Percentiles rank a stretch among this genome's conserved stretches.
phyloP scores from a whole-genome alignment of 2,113 vertebrate genomes.

The Paedocypris sp. region DNA sequence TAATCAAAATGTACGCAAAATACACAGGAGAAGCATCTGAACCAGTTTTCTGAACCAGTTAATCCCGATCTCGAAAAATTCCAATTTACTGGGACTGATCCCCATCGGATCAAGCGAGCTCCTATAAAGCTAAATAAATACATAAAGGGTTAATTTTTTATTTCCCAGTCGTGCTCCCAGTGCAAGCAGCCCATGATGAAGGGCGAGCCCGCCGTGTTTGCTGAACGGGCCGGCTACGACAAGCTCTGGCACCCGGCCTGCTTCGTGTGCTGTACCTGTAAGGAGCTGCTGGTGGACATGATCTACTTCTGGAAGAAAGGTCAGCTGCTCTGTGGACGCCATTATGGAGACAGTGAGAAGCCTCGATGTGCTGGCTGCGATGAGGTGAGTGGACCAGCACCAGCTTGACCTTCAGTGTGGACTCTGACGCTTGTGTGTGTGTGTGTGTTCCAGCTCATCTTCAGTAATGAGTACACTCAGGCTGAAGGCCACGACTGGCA shows the following conservation, averaged over 20 bases:
- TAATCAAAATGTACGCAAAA: too few relatives aligned
- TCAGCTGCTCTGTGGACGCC: constrained; percentile 88
- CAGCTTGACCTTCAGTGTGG: neutral
- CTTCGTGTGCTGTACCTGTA: constrained; percentile 80
- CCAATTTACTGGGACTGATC: too few relatives aligned
- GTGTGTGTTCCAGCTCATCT: constrained; percentile 73
- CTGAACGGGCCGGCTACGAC: constrained; percentile 86
- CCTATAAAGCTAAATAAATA: too few relatives aligned
- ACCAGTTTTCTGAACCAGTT: too few relatives aligned
- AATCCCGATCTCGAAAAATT: too few relatives aligned
- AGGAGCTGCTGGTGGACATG: constrained; percentile 92
- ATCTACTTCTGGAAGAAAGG: constrained; percentile 98
- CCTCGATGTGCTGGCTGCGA: constrained; percentile 92
- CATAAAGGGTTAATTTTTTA: neutral
- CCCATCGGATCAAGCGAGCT: too few relatives aligned
- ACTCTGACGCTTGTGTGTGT: neutral
- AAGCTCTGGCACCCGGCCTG: constrained; percentile 93
- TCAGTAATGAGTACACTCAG: constrained; percentile 95
- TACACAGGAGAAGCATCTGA: too few relatives aligned
- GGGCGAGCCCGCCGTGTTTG: constrained; percentile 88
- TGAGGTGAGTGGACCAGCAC: constrained; percentile 67
- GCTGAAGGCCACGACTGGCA: constrained; percentile 94
- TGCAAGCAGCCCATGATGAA: constrained; percentile 76
- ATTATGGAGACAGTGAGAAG: constrained; percentile 96
- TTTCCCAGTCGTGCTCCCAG: constrained; percentile 68